These are phyloP conservation scores for Drymodes brunneopygia DNA, from an alignment of 2,113 vertebrate species.

Conservation along the genomic window DNA sequence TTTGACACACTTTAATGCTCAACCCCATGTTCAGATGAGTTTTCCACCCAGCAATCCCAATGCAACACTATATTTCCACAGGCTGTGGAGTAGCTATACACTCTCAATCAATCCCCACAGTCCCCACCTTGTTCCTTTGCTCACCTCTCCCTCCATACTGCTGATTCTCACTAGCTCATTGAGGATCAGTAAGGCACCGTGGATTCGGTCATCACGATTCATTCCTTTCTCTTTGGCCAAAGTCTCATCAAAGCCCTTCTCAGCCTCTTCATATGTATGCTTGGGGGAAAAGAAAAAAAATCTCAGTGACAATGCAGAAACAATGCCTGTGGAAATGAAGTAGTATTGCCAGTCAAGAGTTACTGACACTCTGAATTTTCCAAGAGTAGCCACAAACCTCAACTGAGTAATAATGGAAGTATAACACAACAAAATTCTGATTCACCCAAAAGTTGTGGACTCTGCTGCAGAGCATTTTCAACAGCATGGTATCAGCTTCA, in stretches of 20 bases:
- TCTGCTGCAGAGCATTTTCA: not conserved
- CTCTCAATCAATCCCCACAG: not conserved
- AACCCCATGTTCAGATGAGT: not conserved
- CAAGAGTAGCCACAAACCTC: not conserved
- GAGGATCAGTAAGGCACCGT: conserved; percentile 93
- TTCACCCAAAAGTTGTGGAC: not conserved
- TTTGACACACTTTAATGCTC: not conserved
- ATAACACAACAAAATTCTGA: not conserved
- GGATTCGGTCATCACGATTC: conserved; percentile 94
- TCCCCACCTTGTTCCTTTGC: not conserved
- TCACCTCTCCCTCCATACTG: conserved; percentile 99
- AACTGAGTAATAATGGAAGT: not conserved
- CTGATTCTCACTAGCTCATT: conserved; percentile 98
- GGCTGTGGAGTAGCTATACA: not conserved
- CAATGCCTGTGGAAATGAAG: not conserved
- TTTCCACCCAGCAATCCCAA: not conserved
- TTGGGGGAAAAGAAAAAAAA: conserved; percentile 24
- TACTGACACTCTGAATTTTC: not conserved
- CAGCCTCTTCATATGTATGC: conserved; percentile 97
- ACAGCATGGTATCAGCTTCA: not conserved
- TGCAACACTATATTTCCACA: not conserved
- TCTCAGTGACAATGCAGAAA: not conserved
- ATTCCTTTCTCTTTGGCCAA: conserved; percentile 97
- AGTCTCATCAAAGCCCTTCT: conserved; percentile 96
- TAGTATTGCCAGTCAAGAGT: not conserved